Percentiles rank a stretch among this genome's conserved stretches.
These are phyloP conservation scores for Drosophila pseudotakahashii DNA, from an alignment of 2,888 invertebrate genomes.

Conservation along the genomic window DNA sequence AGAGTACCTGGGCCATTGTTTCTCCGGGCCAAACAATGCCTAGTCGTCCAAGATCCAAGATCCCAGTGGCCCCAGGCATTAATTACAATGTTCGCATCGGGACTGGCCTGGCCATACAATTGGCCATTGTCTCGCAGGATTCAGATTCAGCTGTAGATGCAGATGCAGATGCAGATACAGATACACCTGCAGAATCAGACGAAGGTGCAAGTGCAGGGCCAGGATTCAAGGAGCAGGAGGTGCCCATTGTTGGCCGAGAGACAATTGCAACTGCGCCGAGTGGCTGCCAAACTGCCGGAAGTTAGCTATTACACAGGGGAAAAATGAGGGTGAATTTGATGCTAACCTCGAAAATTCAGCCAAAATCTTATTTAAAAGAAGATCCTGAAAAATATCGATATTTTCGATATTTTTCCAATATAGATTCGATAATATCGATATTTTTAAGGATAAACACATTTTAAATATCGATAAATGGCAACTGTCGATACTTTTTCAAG, in stretches of 20 bases:
- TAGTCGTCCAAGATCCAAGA: constrained; percentile 14
- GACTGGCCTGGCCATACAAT: constrained; percentile 49
- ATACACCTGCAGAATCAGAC: constrained; percentile 1
- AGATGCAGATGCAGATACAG: not conserved
- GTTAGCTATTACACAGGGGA: constrained; percentile 38
- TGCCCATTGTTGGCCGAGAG: constrained; percentile 55
- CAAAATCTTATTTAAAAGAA: too few species aligned
- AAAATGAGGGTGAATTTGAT: not conserved
- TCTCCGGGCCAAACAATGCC: constrained; percentile 25
- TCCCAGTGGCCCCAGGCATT: constrained; percentile 57
- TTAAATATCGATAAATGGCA: too few species aligned
- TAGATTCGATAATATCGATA: too few species aligned
- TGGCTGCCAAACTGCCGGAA: constrained; percentile 68
- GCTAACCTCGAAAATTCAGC: not conserved
- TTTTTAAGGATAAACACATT: too few species aligned
- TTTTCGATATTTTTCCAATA: too few species aligned
- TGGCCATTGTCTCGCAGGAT: constrained; percentile 66
- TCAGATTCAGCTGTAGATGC: not conserved
- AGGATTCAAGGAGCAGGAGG: constrained; percentile 4
- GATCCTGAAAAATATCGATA: too few species aligned
- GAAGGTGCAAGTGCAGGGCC: constrained; percentile 47
- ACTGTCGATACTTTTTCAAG: too few species aligned
- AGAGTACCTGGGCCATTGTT: constrained; percentile 31
- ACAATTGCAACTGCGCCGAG: constrained; percentile 62
- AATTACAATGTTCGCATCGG: constrained; percentile 63